Conservation (phyloP, 2,797 vertebrate genomes). For the Myoxocephalus aenaeus region DNA sequence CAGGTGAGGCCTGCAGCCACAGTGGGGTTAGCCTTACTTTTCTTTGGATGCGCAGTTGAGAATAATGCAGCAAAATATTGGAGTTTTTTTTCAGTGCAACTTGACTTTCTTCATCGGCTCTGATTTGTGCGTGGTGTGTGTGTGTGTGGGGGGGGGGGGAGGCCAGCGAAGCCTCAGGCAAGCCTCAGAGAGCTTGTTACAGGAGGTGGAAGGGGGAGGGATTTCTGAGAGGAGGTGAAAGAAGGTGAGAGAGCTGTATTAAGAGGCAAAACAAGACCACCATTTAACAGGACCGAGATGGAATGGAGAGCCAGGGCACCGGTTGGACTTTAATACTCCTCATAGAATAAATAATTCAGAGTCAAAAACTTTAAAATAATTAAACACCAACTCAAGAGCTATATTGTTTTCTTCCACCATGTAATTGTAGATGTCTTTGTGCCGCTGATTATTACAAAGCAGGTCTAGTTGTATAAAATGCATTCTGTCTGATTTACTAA, state of each 20-base stretch:
- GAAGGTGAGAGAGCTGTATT: not conserved
- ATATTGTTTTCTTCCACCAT: not conserved
- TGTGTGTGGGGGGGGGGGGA: not conserved
- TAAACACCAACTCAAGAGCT: not conserved
- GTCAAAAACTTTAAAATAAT: not conserved
- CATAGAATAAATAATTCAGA: not conserved
- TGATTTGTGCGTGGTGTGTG: not conserved
- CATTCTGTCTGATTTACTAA: constrained; percentile 4
- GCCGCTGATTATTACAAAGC: constrained; percentile 6
- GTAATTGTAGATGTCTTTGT: constrained; percentile 2
- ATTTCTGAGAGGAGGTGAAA: not conserved
- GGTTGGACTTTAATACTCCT: not conserved
- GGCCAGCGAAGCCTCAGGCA: constrained; percentile 2
- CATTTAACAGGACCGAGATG: not conserved
- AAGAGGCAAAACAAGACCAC: not conserved
- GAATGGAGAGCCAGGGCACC: not conserved
- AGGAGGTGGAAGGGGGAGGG: not conserved
- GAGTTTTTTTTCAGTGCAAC: not conserved
- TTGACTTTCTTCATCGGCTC: not conserved
- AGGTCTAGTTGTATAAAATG: not conserved
- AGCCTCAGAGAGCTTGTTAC: constrained; percentile 28
- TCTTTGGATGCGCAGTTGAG: not conserved
- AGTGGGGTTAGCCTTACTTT: not conserved
- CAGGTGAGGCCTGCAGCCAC: not conserved
- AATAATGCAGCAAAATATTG: not conserved